A percentile compares a stretch with the other conserved stretches of the same genome.
Evolutionary conservation across 2,113 vertebrate genomes (phyloP).

Genomic region (Martes martes): DNA sequence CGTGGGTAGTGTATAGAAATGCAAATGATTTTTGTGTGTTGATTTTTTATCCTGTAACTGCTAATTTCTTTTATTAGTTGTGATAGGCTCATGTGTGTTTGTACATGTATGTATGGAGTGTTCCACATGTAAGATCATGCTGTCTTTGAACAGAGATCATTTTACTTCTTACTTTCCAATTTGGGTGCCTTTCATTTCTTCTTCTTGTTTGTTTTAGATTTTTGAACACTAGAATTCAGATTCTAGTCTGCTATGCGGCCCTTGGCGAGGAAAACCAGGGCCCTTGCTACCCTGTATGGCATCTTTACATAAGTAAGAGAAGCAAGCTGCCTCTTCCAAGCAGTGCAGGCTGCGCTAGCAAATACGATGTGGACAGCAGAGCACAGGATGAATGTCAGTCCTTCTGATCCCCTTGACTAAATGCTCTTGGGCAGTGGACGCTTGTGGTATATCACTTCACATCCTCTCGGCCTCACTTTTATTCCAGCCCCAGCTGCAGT

Average conservation of each 20-base stretch:
- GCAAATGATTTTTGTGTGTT: not conserved
- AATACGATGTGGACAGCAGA: not conserved
- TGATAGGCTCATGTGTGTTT: not conserved
- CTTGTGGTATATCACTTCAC: not conserved
- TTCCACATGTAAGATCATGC: not conserved
- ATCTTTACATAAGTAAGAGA: not conserved
- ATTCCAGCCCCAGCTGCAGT: not conserved
- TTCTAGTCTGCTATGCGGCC: not conserved
- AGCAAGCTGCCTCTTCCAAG: not conserved
- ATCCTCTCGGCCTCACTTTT: not conserved
- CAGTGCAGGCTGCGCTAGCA: not conserved
- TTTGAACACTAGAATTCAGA: not conserved
- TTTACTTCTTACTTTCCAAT: not conserved
- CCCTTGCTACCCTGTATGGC: not conserved
- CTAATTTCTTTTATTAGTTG: not conserved
- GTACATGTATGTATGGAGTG: not conserved
- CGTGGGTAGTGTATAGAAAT: not conserved
- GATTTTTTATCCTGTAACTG: not conserved
- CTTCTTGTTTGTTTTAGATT: not conserved
- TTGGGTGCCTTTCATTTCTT: not conserved
- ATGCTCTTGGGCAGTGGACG: not conserved
- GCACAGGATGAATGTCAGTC: not conserved
- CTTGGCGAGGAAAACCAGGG: not conserved
- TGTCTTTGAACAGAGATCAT: not conserved
- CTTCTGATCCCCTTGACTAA: not conserved